phyloP scores from a whole-genome alignment of 2,888 invertebrate genomes.

The Aspidiotus rigidus region DNA sequence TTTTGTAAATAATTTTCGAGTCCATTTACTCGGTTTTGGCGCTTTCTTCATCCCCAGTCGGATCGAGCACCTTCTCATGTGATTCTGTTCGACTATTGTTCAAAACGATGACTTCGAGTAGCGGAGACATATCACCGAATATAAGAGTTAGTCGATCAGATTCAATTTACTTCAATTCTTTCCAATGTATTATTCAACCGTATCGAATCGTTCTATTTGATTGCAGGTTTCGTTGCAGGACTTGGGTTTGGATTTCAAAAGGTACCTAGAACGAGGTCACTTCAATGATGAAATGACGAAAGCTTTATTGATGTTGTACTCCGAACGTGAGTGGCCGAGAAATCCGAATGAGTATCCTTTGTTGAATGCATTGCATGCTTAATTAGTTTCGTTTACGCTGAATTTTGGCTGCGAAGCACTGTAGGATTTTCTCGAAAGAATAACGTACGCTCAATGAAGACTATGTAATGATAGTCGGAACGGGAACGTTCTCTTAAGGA shows the following conservation, averaged over 20 bases:
- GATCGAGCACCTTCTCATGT: no score
- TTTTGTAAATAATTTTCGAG: no score
- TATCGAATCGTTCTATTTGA: neutral
- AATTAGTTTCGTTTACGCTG: no score
- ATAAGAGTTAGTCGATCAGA: conserved; percentile 9
- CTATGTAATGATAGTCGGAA: neutral
- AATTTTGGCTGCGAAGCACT: no score
- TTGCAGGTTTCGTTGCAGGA: conserved; percentile 7
- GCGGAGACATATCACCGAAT: conserved; percentile 17
- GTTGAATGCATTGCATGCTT: no score
- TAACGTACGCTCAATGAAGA: no score
- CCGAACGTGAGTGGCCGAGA: conserved; percentile 27
- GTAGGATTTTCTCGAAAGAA: no score
- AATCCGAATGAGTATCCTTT: conserved; percentile 31
- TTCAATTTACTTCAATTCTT: neutral
- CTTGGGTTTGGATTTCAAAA: conserved; percentile 20
- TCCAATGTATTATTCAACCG: neutral
- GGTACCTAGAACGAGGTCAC: conserved; percentile 23
- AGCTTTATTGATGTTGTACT: conserved; percentile 10
- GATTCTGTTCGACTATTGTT: no score
- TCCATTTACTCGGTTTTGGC: no score
- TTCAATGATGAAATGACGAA: conserved; percentile 22
- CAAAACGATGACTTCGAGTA: conserved; percentile 8
- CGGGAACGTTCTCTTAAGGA: neutral
- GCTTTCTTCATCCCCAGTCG: no score